These are phyloP conservation scores for Anoura caudifer DNA, from an alignment of 2,113 vertebrate genomes.

Conservation along the genomic window DNA sequence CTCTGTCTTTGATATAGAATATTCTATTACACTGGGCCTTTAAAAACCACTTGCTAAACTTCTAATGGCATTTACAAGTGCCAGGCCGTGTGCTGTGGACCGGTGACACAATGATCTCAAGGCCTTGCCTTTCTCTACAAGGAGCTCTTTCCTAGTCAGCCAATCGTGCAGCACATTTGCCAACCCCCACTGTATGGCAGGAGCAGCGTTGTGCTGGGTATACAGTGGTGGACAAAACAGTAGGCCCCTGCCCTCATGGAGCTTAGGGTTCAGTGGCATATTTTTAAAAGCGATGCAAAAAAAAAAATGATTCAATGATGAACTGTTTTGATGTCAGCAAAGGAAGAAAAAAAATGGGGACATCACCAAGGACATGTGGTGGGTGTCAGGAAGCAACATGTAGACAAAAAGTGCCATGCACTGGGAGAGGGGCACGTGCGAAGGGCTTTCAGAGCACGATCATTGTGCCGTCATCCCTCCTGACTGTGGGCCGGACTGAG, in stretches of 20 bases:
- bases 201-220: background rate
- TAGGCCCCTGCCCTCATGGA: background rate
- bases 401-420: background rate
- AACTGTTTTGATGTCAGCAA: background rate
- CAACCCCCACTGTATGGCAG: too few species aligned
- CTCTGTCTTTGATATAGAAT: background rate
- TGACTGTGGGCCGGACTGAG: background rate
- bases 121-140: background rate
- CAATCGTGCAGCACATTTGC: background rate
- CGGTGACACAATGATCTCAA: background rate
- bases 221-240: background rate
- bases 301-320: background rate
- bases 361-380: background rate
- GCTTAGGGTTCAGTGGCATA: background rate
- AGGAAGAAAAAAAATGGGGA: background rate
- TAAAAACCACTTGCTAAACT: background rate
- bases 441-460: background rate
- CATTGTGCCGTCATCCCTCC: background rate
- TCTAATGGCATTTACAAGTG: background rate
- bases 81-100: background rate
- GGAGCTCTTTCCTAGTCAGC: background rate
- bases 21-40: background rate
- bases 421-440: background rate
- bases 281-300: background rate
- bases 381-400: background rate